These are phyloP conservation scores for Ectropis crepuscularia DNA, from an alignment of 2,888 invertebrate genomes.

Conservation along the genomic window DNA sequence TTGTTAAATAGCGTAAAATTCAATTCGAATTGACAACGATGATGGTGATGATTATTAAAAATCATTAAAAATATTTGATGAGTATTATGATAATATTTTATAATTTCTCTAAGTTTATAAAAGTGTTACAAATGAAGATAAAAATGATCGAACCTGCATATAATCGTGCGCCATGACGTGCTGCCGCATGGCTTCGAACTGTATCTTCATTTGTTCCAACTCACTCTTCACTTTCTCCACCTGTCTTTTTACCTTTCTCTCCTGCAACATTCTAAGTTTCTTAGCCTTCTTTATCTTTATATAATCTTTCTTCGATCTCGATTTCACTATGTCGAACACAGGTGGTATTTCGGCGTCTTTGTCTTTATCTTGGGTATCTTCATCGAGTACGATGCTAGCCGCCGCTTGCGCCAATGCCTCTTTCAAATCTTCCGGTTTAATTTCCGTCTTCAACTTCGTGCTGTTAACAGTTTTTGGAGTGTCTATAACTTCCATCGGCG, in stretches of 20 bases:
- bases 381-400: constrained; percentile 8
- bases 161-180: constrained; percentile 63
- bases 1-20: no score
- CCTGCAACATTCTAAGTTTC: constrained; percentile 60
- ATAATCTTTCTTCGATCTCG: constrained; percentile 46
- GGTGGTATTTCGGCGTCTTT: background rate
- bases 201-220: constrained; percentile 68
- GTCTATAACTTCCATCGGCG: constrained; percentile 33
- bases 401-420: constrained; percentile 27
- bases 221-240: constrained; percentile 71
- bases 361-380: background rate
- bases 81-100: no score
- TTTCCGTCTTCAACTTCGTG: constrained; percentile 2
- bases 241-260: constrained; percentile 68
- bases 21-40: no score
- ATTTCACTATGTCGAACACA: background rate
- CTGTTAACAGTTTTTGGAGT: constrained; percentile 39
- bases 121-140: constrained; percentile 2
- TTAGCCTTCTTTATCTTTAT: constrained; percentile 66
- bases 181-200: constrained; percentile 71
- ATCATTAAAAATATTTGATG: no score
- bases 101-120: no score
- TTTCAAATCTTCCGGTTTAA: constrained; percentile 19
- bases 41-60: no score
- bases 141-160: constrained; percentile 22